phyloP scores from a whole-genome alignment of 92 coral and sea anemone genomes.

The Micromussa lordhowensis region DNA sequence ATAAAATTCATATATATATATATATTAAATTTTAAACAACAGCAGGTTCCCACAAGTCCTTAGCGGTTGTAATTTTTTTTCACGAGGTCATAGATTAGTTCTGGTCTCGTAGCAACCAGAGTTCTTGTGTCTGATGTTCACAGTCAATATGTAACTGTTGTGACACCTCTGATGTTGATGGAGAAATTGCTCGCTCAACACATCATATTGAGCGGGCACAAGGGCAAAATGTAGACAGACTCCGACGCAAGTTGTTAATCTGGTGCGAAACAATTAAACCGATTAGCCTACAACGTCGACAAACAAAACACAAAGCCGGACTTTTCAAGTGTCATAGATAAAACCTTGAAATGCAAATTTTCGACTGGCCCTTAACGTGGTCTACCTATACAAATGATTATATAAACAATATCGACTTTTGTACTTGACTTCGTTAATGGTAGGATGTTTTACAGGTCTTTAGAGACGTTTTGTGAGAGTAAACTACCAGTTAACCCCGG shows the following conservation, averaged over 20 bases:
- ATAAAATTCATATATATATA: background rate
- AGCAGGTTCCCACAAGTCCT: background rate
- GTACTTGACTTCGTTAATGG: background rate
- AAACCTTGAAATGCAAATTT: constrained; percentile 22
- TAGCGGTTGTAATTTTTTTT: background rate
- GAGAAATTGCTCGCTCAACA: constrained; percentile 2
- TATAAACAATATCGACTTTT: background rate
- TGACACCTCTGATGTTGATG: constrained; percentile 3
- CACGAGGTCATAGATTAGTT: background rate
- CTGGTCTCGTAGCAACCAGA: constrained; percentile 34
- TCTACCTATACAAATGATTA: background rate
- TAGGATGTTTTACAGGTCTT: background rate
- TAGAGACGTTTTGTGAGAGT: background rate
- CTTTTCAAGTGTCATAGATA: background rate
- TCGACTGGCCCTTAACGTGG: constrained; percentile 6
- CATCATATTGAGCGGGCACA: background rate
- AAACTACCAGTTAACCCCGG: background rate
- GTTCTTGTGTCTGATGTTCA: background rate
- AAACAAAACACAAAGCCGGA: background rate
- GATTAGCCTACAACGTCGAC: background rate
- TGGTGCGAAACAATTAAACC: constrained; percentile 3
- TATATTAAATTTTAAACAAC: background rate
- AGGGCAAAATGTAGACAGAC: background rate
- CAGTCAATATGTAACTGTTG: constrained; percentile 21
- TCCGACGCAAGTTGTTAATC: constrained; percentile 1